Conservation (phyloP, 1,140 invertebrate species). For the fruit fly (Drosophila melanogaster) region DNA sequence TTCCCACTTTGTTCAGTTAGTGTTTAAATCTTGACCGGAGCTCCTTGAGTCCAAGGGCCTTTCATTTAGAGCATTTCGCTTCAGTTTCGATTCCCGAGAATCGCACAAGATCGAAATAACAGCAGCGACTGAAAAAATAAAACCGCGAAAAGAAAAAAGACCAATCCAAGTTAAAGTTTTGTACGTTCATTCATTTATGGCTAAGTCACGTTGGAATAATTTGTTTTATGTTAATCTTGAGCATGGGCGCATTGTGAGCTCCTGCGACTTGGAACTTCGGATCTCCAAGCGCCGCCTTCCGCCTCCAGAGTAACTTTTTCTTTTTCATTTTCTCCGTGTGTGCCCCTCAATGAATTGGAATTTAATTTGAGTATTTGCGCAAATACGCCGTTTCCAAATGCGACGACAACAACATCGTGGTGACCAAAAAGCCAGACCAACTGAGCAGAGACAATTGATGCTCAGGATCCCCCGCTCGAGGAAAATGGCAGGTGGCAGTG, state of each 20-base stretch:
- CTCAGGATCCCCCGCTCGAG: slow-evolving; percentile 63
- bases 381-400: slow-evolving; percentile 70
- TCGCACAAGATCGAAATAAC: slow-evolving; percentile 16
- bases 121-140: slow-evolving; percentile 20
- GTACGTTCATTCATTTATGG: slow-evolving; percentile 82
- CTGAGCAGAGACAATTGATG: slow-evolving; percentile 71
- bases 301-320: slow-evolving; percentile 58
- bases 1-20: slow-evolving; percentile 18
- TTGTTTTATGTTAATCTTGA: slow-evolving; percentile 84
- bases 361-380: slow-evolving; percentile 84
- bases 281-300: slow-evolving; percentile 53
- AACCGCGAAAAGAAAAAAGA: slow-evolving; percentile 51
- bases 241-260: slow-evolving; percentile 79
- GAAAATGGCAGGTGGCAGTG: slow-evolving; percentile 65
- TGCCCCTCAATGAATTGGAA: slow-evolving; percentile 83
- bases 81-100: slow-evolving; percentile 42
- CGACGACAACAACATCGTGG: slow-evolving; percentile 77
- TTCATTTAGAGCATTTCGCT: slow-evolving; percentile 54
- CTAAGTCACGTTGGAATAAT: slow-evolving; percentile 84
- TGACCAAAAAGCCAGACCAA: slow-evolving; percentile 28
- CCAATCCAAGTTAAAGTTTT: slow-evolving; percentile 61
- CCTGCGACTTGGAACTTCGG: slow-evolving; percentile 18
- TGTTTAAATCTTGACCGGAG: slow-evolving; percentile 34
- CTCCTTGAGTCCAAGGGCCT: slow-evolving; percentile 31
- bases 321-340: slow-evolving; percentile 61